Evolutionary conservation across 2,113 vertebrate species (phyloP).

Genomic region (Melanerpes aurifrons): DNA sequence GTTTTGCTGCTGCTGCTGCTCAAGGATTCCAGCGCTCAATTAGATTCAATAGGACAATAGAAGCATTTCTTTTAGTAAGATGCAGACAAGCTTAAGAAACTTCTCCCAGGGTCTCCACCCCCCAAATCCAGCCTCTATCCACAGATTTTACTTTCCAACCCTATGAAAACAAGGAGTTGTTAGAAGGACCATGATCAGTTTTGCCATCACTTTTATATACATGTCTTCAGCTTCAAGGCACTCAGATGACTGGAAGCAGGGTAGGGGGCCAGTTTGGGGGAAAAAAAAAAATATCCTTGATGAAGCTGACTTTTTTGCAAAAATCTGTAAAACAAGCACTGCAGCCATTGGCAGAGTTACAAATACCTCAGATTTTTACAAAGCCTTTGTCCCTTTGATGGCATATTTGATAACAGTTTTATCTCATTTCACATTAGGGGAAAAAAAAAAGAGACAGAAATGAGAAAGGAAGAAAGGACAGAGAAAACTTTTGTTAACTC

Average conservation of each 20-base stretch:
- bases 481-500: constrained; percentile 63
- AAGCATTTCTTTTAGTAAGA: constrained; percentile 31
- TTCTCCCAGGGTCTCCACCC: neutral
- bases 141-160: neutral
- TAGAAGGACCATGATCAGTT: neutral
- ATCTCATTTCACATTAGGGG: constrained; percentile 58
- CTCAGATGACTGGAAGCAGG: neutral
- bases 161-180: neutral
- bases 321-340: constrained; percentile 56
- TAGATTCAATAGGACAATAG: constrained; percentile 48
- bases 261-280: neutral
- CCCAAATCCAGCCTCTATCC: neutral
- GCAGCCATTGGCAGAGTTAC: constrained; percentile 56
- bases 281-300: neutral
- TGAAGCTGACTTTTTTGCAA: constrained; percentile 42
- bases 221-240: neutral
- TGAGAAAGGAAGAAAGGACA: constrained; percentile 36
- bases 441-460: neutral
- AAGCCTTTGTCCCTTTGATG: constrained; percentile 71
- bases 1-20: constrained; percentile 9
- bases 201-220: neutral
- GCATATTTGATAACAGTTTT: constrained; percentile 74
- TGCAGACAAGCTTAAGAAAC: constrained; percentile 16
- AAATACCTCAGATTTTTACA: constrained; percentile 69
- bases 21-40: constrained; percentile 16